Evolutionary conservation across 2,113 vertebrate species (phyloP).

Genomic region (mouse (Mus musculus)): DNA sequence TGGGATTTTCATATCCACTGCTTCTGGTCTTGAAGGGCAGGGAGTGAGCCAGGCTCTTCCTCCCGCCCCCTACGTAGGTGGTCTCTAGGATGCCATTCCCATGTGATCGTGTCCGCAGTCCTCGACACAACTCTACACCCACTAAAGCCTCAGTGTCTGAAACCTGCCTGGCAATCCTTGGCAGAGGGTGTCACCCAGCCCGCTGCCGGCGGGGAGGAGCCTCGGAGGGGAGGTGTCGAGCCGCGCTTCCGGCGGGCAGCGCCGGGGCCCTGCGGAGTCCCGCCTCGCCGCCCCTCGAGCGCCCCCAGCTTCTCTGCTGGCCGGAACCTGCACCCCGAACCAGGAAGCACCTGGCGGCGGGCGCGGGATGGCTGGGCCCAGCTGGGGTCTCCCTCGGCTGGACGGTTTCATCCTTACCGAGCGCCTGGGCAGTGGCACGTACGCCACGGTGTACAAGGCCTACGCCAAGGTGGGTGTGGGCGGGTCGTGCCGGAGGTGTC

Average conservation of each 20-base stretch:
- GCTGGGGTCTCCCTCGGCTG: conserved; percentile 93
- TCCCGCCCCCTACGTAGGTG: not conserved
- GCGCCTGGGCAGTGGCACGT: conserved; percentile 94
- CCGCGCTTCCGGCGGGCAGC: conserved; percentile 62
- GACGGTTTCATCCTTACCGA: conserved; percentile 95
- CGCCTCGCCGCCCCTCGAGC: accelerated
- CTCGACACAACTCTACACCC: not conserved
- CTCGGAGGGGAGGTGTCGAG: not conserved
- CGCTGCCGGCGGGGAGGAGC: not conserved
- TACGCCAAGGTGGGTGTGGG: conserved; percentile 93
- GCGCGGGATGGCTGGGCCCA: conserved; percentile 67
- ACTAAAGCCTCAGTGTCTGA: not conserved
- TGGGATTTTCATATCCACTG: not conserved
- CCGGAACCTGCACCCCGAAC: conserved; percentile 38
- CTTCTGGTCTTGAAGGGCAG: not conserved
- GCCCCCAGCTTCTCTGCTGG: not conserved
- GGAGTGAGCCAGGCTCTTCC: too few relatives aligned
- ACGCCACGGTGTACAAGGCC: conserved; percentile 97
- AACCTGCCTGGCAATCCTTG: not conserved
- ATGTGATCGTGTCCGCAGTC: not conserved
- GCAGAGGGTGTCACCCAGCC: not conserved
- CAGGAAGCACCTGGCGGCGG: conserved; percentile 35
- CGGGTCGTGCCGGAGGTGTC: not conserved
- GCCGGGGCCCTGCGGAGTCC: conserved; percentile 31
- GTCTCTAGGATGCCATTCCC: not conserved